Base-by-base conservation (phyloP, 2,888 invertebrate species). In the Nezara viridula region DNA sequence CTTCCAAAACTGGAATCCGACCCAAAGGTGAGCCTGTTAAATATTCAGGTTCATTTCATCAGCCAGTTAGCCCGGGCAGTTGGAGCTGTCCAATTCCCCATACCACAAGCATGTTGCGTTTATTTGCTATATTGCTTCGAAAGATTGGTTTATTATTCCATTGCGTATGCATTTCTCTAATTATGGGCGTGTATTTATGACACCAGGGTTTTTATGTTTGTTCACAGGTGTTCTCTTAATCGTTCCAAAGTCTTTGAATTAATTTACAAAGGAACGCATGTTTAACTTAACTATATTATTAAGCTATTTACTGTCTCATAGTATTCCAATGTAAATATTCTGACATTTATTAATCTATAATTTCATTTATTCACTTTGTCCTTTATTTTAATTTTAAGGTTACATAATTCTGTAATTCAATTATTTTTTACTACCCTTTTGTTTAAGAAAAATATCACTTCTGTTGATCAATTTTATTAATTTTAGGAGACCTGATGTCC, bases 11-110 rank as follows among this genome's bases (percentile, higher is more conserved):
- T 81, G 81, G 81, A 47, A 40, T 47, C 81, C n/a, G 16, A 44
- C 81, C 81, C 44, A 81, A n/a, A 40, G 44, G 44, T n/a, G 81
- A 47, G 44, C 24, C 81, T 81, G 44, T 81, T 81, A 81, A 81
- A 81, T 81, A 81, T 81, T 81, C 40, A 81, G n/a, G 81, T 47
- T 44, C 44, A 47, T 81, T 81, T 81, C 81, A 81, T 81, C 81
- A 44, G 81, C 4, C 66, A 73, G 66, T 73, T 73, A 73, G 66
- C 9, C 66, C 4, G 60, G 14, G 3, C 27, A 27, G 60, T 60
- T 27, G 32, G 32, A 73, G 66, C 66, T 73, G 37, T 73, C 66
- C 32, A 73, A 73, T 73, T 73, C 37, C 32, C 66, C 66, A 73
- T 19, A 37, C 66, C 66, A 24, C 19, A 73, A 37, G 7, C 66